Evolutionary conservation across 2,797 vertebrate genomes (phyloP).

Genomic region (Diceros bicornis): DNA sequence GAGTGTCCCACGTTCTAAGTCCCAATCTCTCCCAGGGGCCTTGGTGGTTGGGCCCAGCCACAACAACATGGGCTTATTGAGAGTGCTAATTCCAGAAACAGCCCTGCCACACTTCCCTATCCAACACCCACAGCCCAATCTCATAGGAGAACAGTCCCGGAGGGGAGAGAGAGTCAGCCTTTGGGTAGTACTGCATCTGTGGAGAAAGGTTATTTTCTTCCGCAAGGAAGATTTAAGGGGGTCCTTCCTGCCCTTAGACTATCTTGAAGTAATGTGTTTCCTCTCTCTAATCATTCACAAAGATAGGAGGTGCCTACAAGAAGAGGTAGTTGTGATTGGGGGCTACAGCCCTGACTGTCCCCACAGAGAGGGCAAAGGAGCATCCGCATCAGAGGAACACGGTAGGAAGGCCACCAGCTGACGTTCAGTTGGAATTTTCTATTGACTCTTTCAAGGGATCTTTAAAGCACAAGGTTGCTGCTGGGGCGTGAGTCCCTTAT

Average conservation of each 20-base stretch:
- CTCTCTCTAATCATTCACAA: neutral
- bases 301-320: neutral
- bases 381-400: neutral
- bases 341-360: neutral
- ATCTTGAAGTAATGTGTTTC: neutral
- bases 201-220: neutral
- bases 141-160: neutral
- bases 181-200: neutral
- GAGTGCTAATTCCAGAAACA: neutral
- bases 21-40: neutral
- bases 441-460: neutral
- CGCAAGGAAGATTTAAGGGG: neutral
- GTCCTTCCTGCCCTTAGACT: neutral
- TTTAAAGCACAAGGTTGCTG: neutral
- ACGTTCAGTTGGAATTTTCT: neutral
- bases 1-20: neutral
- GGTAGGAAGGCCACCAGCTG: neutral
- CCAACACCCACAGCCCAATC: neutral
- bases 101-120: no score
- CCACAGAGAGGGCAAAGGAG: neutral
- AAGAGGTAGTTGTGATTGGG: neutral
- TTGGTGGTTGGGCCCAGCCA: neutral
- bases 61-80: neutral
- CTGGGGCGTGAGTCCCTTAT: neutral
- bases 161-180: neutral